Evolutionary conservation across 2,797 vertebrate genomes (phyloP).

Genomic region (Kryptolebias ocellatus): DNA sequence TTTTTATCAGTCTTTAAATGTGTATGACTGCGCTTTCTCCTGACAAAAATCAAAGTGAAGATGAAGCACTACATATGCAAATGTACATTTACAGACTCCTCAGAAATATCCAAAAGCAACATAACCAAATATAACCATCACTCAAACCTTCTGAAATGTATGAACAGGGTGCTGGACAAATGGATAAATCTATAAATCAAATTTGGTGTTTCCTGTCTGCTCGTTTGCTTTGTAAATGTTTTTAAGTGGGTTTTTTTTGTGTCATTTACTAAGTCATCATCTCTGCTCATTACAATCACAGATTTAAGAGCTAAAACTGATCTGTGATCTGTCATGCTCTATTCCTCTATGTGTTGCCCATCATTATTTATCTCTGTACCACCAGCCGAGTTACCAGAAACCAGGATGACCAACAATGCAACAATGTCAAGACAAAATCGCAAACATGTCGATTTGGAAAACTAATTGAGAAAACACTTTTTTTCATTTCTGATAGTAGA

Average conservation of each 20-base stretch:
- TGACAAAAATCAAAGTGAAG: not conserved
- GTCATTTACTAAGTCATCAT: constrained; percentile 42
- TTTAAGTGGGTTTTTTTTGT: constrained; percentile 11
- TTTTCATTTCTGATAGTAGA: constrained; percentile 15
- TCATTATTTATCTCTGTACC: constrained; percentile 52
- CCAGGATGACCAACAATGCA: constrained; percentile 34
- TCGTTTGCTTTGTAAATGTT: constrained; percentile 5
- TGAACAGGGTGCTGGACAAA: constrained; percentile 32
- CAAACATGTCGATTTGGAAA: constrained; percentile 26
- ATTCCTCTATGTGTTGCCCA: constrained; percentile 57
- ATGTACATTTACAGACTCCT: not conserved
- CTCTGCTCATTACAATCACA: constrained; percentile 49
- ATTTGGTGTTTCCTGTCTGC: constrained; percentile 56
- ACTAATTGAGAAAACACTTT: constrained; percentile 3
- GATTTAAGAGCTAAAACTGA: constrained; percentile 72
- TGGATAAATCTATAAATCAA: constrained; percentile 66
- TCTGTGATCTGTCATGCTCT: constrained; percentile 61
- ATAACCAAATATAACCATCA: not conserved
- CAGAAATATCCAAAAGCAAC: not conserved
- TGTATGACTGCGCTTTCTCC: constrained; percentile 5
- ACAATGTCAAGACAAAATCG: constrained; percentile 31
- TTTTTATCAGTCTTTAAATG: not conserved
- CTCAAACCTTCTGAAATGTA: constrained; percentile 32
- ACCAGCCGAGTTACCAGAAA: constrained; percentile 40
- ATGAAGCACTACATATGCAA: not conserved